phyloP scores from a whole-genome alignment of 2,888 invertebrate genomes.

The Eupsilia transversa region DNA sequence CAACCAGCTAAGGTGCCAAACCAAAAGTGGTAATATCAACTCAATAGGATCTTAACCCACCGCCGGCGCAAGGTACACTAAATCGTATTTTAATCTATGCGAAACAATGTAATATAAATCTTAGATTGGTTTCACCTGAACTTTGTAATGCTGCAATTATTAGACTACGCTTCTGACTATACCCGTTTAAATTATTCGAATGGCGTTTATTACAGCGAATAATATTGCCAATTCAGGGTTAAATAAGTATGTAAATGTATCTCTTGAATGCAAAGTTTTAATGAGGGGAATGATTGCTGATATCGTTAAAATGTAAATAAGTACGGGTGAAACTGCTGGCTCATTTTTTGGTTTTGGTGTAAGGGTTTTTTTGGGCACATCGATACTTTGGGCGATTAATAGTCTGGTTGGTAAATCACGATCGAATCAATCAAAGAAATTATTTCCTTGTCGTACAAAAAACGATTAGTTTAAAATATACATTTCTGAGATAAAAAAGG shows the following conservation, averaged over 20 bases:
- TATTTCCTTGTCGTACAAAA: background rate
- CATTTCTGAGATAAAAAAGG: background rate
- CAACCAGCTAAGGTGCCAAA: background rate
- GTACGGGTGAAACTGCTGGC: constrained; percentile 4
- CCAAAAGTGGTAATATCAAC: constrained; percentile 67
- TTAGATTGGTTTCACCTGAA: constrained; percentile 81
- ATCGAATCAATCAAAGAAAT: background rate
- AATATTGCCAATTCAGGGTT: constrained; percentile 60
- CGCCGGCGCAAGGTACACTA: constrained; percentile 66
- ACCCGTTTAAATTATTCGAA: constrained; percentile 53
- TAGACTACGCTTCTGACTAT: constrained; percentile 75
- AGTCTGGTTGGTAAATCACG: constrained; percentile 10
- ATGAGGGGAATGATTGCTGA: constrained; percentile 50
- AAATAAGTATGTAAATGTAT: constrained; percentile 58
- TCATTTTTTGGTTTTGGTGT: background rate
- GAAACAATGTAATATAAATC: constrained; percentile 82
- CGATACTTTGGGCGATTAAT: constrained; percentile 2
- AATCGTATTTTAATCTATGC: constrained; percentile 80
- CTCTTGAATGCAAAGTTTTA: constrained; percentile 48
- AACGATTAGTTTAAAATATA: background rate
- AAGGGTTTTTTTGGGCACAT: background rate
- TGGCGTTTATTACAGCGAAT: constrained; percentile 57
- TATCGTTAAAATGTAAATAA: constrained; percentile 61
- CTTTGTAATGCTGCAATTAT: constrained; percentile 78
- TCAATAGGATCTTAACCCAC: constrained; percentile 61